A percentile compares a stretch with the other conserved stretches of the same genome.
These are phyloP conservation scores for Cyphomyrus discorhynchus DNA, from an alignment of 2,113 vertebrate species.

Conservation along the genomic window DNA sequence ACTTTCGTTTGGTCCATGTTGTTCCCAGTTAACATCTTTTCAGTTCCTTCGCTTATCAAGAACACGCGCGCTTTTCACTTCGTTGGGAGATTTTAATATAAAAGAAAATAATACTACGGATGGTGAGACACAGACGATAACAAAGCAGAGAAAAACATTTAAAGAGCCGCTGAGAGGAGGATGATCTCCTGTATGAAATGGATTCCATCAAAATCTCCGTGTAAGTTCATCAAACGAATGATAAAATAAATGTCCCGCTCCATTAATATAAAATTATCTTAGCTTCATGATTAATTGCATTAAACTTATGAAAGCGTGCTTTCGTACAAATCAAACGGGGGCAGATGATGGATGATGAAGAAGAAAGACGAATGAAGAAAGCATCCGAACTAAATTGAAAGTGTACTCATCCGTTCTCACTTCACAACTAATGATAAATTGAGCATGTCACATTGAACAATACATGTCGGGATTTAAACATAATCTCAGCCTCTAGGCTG, in stretches of 20 bases:
- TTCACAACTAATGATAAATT: conserved; percentile 99
- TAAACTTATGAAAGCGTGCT: conserved; percentile 89
- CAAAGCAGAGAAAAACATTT: conserved; percentile 34
- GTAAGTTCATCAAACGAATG: conserved; percentile 81
- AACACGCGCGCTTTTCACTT: not conserved
- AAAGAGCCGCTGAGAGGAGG: conserved; percentile 33
- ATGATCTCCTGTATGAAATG: conserved; percentile 59
- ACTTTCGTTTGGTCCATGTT: not conserved
- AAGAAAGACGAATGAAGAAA: conserved; percentile 92
- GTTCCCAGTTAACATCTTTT: not conserved
- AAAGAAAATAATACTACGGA: conserved; percentile 5
- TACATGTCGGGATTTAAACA: conserved; percentile 74
- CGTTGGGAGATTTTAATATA: not conserved
- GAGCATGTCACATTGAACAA: conserved; percentile 96
- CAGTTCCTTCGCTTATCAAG: not conserved
- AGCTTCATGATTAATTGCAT: conserved; percentile 95
- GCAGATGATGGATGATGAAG: conserved; percentile 88
- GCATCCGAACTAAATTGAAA: conserved; percentile 98
- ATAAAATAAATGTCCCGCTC: conserved; percentile 70
- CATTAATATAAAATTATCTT: conserved; percentile 94
- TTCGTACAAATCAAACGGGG: conserved; percentile 75
- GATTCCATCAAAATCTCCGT: conserved; percentile 74
- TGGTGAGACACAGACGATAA: conserved; percentile 15
- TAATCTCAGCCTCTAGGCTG: conserved; percentile 50
- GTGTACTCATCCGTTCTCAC: conserved; percentile 97